phyloP scores from a whole-genome alignment of 2,113 vertebrate species.

The Morone chrysops region DNA sequence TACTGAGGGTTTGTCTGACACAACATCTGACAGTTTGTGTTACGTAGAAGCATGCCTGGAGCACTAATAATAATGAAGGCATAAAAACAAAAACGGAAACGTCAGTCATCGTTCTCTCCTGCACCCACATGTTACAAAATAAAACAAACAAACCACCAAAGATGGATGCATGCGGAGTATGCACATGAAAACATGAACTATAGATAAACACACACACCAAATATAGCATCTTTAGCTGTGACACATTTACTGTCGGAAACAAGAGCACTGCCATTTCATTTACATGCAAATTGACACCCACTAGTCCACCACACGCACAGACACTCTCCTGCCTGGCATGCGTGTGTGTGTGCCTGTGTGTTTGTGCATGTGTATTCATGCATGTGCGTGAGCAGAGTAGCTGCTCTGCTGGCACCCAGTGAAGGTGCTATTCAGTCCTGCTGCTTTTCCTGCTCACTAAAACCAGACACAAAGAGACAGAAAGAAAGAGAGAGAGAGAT shows the following conservation, averaged over 20 bases:
- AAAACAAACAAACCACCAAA: constrained; percentile 3
- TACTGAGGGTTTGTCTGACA: constrained; percentile 35
- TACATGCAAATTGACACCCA: constrained; percentile 79
- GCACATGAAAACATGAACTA: constrained; percentile 19
- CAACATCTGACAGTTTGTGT: constrained; percentile 48
- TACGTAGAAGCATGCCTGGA: constrained; percentile 37
- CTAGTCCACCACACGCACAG: constrained; percentile 41
- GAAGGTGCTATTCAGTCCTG: constrained; percentile 51
- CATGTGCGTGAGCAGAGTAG: constrained; percentile 24
- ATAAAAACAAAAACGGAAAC: constrained; percentile 29
- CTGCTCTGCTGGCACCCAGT: constrained; percentile 44
- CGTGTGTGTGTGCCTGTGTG: constrained; percentile 6
- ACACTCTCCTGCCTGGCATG: constrained; percentile 29
- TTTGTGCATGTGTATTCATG: constrained; percentile 8
- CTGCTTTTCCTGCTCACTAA: constrained; percentile 48
- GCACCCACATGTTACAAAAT: constrained; percentile 43
- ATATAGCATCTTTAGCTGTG: constrained; percentile 45
- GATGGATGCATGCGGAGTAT: not conserved
- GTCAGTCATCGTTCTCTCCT: constrained; percentile 39
- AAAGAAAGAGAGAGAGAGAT: not conserved
- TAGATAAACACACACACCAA: constrained; percentile 16
- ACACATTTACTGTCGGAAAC: constrained; percentile 62
- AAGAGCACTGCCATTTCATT: constrained; percentile 69
- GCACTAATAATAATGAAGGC: constrained; percentile 46
- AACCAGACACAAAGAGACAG: constrained; percentile 48